Evolutionary conservation across 2,797 vertebrate species (phyloP).

Genomic region (Aeoliscus strigatus): DNA sequence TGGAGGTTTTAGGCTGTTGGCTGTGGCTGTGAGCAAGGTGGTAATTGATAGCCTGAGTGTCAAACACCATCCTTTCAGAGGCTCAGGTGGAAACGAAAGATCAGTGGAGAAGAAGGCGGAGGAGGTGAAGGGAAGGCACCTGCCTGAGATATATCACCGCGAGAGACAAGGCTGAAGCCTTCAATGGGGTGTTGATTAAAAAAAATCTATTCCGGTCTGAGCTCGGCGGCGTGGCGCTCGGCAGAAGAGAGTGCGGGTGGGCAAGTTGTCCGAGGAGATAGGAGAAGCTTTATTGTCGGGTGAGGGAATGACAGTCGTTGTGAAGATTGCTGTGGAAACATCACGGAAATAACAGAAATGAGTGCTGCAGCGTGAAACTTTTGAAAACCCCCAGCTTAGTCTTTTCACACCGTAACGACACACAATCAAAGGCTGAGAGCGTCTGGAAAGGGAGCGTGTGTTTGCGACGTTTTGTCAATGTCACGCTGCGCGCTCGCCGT

Average conservation of each 20-base stretch:
- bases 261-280: constrained; percentile 26
- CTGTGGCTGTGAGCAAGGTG: constrained; percentile 23
- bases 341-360: constrained; percentile 16
- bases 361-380: constrained; percentile 7
- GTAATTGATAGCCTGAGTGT: constrained; percentile 62
- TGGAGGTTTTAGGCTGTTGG: constrained; percentile 20
- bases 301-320: constrained; percentile 18
- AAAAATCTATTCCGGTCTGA: constrained; percentile 42
- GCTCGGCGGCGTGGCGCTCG: constrained; percentile 2
- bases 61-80: constrained; percentile 42
- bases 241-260: constrained; percentile 31
- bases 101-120: constrained; percentile 34
- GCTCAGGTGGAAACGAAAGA: constrained; percentile 33
- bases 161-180: constrained; percentile 27
- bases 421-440: background rate
- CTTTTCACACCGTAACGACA: constrained; percentile 8
- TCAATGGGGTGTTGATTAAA: constrained; percentile 56
- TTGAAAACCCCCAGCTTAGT: background rate
- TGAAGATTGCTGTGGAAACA: constrained; percentile 16
- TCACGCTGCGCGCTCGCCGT: background rate
- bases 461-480: background rate
- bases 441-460: constrained; percentile 3
- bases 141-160: constrained; percentile 38
- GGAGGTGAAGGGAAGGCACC: constrained; percentile 18
- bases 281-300: constrained; percentile 21